Conservation (phyloP, 2,113 vertebrate species). For the Heloderma charlesbogerti region DNA sequence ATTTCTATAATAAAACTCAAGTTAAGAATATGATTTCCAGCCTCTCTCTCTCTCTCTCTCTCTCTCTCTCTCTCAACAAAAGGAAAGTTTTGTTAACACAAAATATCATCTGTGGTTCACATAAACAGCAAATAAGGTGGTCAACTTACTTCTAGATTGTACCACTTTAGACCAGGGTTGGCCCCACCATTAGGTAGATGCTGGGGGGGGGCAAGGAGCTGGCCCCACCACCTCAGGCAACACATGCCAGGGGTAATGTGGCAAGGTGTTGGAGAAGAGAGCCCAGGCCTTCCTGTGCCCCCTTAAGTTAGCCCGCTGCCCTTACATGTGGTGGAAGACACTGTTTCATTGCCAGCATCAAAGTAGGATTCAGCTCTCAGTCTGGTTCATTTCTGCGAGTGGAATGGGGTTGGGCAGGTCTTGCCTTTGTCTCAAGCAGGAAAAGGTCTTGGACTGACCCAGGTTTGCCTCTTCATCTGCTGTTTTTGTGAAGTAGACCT, state of each 20-base stretch:
- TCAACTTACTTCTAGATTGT: not conserved
- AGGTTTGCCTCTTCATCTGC: too few relatives aligned
- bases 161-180: too few relatives aligned
- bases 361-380: too few relatives aligned
- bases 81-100: not conserved
- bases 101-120: not conserved
- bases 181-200: not conserved
- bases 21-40: not conserved
- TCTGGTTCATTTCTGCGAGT: too few relatives aligned
- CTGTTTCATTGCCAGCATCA: too few relatives aligned
- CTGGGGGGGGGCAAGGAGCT: not conserved
- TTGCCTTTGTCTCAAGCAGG: too few relatives aligned
- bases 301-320: not conserved
- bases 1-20: not conserved
- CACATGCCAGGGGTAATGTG: not conserved
- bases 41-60: not conserved
- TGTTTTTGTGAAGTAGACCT: too few relatives aligned
- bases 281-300: not conserved
- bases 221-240: not conserved
- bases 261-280: not conserved
- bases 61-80: too few relatives aligned
- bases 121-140: not conserved
- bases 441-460: too few relatives aligned
- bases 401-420: too few relatives aligned
- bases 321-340: not conserved